phyloP scores from a whole-genome alignment of 2,797 vertebrate genomes.

The Fratercula arctica region DNA sequence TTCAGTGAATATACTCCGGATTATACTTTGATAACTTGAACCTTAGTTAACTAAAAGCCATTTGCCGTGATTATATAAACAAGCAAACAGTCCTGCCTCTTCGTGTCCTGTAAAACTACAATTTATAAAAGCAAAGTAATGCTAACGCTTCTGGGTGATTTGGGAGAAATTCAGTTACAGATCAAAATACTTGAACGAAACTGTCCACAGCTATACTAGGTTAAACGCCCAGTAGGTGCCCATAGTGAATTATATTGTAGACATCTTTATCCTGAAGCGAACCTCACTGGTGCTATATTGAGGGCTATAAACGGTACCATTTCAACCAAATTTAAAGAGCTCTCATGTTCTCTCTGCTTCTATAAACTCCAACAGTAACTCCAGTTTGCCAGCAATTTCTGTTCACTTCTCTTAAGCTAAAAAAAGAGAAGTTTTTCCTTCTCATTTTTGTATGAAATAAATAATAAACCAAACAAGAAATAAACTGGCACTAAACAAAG shows the following conservation, averaged over 20 bases:
- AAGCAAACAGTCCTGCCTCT: neutral
- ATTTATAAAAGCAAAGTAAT: neutral
- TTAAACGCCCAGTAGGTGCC: neutral
- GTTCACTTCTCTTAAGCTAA: neutral
- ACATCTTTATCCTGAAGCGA: neutral
- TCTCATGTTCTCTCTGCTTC: neutral
- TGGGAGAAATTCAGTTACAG: neutral
- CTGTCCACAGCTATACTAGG: neutral
- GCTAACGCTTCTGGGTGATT: neutral
- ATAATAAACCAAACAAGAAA: neutral
- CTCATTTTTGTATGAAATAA: neutral
- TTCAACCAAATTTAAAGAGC: neutral
- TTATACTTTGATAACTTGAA: neutral
- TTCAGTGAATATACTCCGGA: neutral
- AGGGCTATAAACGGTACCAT: neutral
- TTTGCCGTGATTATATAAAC: neutral
- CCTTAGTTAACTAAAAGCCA: neutral
- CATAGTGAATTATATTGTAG: neutral
- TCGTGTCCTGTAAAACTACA: neutral
- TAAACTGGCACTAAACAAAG: neutral
- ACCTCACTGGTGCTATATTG: neutral
- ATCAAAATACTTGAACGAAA: neutral
- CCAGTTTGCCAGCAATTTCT: neutral
- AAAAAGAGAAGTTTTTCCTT: neutral
- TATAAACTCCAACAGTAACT: neutral